phyloP scores from a whole-genome alignment of 2,888 invertebrate genomes.

The Trilocha varians region DNA sequence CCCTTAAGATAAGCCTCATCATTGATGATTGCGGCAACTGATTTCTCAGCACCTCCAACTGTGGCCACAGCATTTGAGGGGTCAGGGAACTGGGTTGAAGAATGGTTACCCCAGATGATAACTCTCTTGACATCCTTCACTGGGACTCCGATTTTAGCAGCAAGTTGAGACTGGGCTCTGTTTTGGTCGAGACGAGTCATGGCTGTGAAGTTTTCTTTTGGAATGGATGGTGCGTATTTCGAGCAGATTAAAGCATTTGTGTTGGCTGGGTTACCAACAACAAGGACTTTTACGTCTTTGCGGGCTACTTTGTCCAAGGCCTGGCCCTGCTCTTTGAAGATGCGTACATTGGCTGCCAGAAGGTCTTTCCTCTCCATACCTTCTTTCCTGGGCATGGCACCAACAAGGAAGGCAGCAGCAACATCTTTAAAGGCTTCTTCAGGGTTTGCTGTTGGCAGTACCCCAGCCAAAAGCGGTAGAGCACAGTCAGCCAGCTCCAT shows the following conservation, averaged over 20 bases:
- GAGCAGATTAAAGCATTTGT: constrained; percentile 97
- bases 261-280: constrained; percentile 99
- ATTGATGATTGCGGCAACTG: constrained; percentile 81
- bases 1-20: constrained; percentile 87
- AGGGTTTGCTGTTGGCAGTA: constrained; percentile 90
- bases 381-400: constrained; percentile 95
- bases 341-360: constrained; percentile 96
- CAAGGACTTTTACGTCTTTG: constrained; percentile 94
- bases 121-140: constrained; percentile 89
- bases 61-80: constrained; percentile 80
- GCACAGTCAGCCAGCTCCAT: constrained; percentile 98
- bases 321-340: constrained; percentile 97
- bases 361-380: constrained; percentile 99
- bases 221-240: constrained; percentile 96
- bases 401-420: constrained; percentile 96
- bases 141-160: constrained; percentile 78
- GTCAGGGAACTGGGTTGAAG: constrained; percentile 98
- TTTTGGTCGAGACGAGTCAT: constrained; percentile 99
- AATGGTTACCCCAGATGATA: constrained; percentile 99
- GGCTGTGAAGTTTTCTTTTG: constrained; percentile 95
- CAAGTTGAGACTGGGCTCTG: constrained; percentile 92
- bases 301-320: constrained; percentile 92
- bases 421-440: constrained; percentile 96
- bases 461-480: constrained; percentile 86
- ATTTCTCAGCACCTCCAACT: constrained; percentile 66